Percentiles rank a stretch among this genome's conserved stretches.
Evolutionary conservation across 2,113 vertebrate genomes (phyloP).

Genomic region (Pantherophis guttatus): DNA sequence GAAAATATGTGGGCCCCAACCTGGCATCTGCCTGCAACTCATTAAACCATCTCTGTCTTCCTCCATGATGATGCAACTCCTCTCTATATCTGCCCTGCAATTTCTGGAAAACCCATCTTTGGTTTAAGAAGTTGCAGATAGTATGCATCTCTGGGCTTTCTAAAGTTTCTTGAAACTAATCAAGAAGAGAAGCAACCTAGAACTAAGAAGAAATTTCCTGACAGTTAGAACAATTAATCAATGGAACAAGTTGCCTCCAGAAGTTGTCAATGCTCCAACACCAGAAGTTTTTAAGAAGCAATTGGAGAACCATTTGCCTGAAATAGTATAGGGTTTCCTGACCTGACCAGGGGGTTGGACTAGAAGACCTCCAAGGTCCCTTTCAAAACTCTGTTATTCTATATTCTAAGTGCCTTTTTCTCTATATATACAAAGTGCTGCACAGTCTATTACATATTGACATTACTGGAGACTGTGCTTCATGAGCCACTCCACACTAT

Average conservation of each 20-base stretch:
- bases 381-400: too few relatives aligned
- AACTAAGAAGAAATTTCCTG: too few relatives aligned
- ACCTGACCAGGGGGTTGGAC: too few relatives aligned
- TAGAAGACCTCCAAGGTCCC: too few relatives aligned
- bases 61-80: background rate
- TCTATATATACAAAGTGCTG: background rate
- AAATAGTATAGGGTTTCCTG: too few relatives aligned
- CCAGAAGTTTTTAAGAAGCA: too few relatives aligned
- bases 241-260: too few relatives aligned
- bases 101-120: background rate
- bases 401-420: background rate
- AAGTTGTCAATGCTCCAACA: too few relatives aligned
- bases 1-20: background rate
- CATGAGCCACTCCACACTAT: background rate
- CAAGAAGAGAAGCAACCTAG: too few relatives aligned
- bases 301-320: too few relatives aligned
- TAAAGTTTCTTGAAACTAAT: background rate
- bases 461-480: background rate
- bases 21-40: background rate
- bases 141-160: background rate
- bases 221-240: too few relatives aligned
- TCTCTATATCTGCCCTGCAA: background rate
- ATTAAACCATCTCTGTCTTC: background rate
- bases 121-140: background rate
- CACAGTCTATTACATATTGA: background rate